Base-by-base conservation (phyloP, 2,797 vertebrate species). In the Typhlichthys eigenmanni region DNA sequence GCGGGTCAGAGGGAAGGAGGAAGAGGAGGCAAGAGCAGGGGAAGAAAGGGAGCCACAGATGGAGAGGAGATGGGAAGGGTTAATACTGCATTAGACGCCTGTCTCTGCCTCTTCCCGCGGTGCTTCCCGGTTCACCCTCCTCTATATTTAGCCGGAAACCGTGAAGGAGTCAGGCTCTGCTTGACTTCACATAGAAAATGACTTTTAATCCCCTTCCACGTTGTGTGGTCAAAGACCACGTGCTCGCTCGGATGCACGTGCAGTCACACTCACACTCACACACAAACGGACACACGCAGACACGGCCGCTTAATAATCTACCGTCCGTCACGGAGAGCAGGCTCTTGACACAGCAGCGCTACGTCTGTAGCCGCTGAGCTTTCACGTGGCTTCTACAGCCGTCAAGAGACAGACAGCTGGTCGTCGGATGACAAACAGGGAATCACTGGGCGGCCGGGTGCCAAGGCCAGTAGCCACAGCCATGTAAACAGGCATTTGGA, bases 111-210 rank as follows among this genome's bases (percentile, higher is more conserved):
- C 76, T 48, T 32, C 75, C 72, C 65, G 43, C 13, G 14, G 45
- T 60, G 19, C 57, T 32, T 46, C 75, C 74, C 64, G 24, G 11
- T 68, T 64, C 49, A 68, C 64, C 72, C 72, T 73, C 64, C 80
- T 82, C 89, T 92, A 88, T 91, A 89, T 91, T 91, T 92, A 92
- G 88, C 89, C 72, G 78, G 83, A 90, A 90, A 87, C 85, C 86
- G 83, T 90, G 86, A 90, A 90, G 87, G 76, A 87, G 89, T 88
- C 87, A 90, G 69, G 90, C 90, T 91, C 87, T 77, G 72, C 80
- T 85, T 69, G 82, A 82, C 88, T 87, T 90, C 85, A 84, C 81
- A 88, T 81, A 87, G 83, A 82, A 24, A 87, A 89, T 69, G 83
- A 89, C 78, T 89, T 83, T 78, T 76, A 76, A 60, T 75, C 77